A percentile compares a stretch with the other conserved stretches of the same genome.
Conservation (phyloP, 2,113 vertebrate species). For the Syrmaticus mikado region DNA sequence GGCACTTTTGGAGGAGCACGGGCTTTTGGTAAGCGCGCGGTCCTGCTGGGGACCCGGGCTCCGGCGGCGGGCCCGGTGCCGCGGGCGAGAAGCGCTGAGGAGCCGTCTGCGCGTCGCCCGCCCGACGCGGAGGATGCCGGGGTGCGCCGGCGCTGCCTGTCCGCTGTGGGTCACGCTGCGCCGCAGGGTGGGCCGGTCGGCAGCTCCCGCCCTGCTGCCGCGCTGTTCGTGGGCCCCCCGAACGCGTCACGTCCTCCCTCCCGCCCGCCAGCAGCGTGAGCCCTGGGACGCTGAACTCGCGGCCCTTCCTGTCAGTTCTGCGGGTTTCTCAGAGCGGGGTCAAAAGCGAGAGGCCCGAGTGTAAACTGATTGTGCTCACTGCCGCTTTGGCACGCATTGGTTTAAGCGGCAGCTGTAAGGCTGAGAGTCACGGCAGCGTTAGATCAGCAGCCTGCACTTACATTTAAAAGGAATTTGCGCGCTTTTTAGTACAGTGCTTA, state of each 20-base stretch:
- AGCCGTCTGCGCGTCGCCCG: too few relatives aligned
- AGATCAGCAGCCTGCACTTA: background rate
- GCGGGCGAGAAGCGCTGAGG: too few relatives aligned
- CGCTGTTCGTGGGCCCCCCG: background rate
- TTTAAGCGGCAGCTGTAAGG: background rate
- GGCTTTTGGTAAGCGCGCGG: conserved; percentile 70
- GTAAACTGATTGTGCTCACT: background rate
- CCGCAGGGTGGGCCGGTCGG: too few relatives aligned
- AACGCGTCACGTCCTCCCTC: rapidly evolving
- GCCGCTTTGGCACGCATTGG: background rate
- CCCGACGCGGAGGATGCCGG: too few relatives aligned
- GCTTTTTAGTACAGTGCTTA: background rate
- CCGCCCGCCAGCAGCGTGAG: rapidly evolving
- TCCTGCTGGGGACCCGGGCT: too few relatives aligned
- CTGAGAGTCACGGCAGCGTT: background rate
- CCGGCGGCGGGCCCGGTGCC: too few relatives aligned
- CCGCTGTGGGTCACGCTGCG: too few relatives aligned
- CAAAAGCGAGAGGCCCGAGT: background rate
- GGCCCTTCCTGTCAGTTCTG: background rate
- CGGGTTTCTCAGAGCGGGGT: background rate
- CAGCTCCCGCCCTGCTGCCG: background rate
- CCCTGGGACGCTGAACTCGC: rapidly evolving
- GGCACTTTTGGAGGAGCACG: conserved; percentile 61
- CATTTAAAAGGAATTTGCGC: background rate
- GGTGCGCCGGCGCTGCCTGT: too few relatives aligned